Evolutionary conservation across 2,797 vertebrate genomes (phyloP).

Genomic region (Poeciliopsis turneri): DNA sequence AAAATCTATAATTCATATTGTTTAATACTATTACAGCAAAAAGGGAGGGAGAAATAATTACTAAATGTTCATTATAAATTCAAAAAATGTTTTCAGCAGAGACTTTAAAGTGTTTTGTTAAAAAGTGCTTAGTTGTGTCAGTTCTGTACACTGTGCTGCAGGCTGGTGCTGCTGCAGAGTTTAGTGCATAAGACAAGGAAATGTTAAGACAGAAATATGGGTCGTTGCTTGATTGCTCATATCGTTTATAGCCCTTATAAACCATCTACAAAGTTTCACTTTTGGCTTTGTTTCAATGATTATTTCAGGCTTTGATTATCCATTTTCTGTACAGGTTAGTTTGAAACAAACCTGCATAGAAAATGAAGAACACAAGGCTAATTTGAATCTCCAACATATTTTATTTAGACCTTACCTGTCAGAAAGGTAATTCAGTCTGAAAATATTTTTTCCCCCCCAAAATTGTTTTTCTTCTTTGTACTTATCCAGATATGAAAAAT

Average conservation of each 20-base stretch:
- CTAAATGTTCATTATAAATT: neutral
- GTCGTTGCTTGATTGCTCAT: conserved; percentile 2
- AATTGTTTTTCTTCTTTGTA: neutral
- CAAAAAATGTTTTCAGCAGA: neutral
- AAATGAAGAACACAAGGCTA: conserved; percentile 46
- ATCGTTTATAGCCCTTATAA: neutral
- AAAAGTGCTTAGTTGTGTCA: conserved; percentile 21
- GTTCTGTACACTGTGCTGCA: conserved; percentile 31
- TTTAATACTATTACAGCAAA: neutral
- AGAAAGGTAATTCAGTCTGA: neutral
- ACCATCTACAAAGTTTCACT: conserved; percentile 1
- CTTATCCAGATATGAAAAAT: neutral
- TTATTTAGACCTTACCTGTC: neutral
- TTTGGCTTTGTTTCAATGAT: neutral
- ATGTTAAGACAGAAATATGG: conserved; percentile 20
- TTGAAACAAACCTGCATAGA: neutral
- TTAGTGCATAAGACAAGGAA: conserved; percentile 21
- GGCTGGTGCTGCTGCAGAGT: conserved; percentile 5
- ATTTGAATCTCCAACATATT: neutral
- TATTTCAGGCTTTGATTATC: neutral
- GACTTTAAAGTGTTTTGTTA: neutral
- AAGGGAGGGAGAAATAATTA: neutral
- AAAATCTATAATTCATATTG: neutral
- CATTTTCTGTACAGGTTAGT: neutral
- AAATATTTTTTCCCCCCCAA: neutral